These are phyloP conservation scores for Ferrisia virgata DNA, from an alignment of 2,888 invertebrate genomes.

Conservation along the genomic window DNA sequence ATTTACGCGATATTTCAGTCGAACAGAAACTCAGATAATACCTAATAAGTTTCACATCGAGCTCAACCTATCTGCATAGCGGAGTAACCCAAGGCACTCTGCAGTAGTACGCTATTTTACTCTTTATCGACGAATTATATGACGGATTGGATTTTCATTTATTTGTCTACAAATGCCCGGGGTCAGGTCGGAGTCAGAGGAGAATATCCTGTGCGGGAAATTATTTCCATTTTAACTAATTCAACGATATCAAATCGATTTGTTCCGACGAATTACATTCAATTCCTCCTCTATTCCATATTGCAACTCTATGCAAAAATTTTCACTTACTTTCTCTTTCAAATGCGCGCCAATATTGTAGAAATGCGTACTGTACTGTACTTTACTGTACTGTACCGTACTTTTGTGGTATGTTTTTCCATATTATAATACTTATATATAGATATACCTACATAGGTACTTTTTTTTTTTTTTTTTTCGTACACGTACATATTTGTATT, in stretches of 20 bases:
- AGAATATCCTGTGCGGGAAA: conserved; percentile 42
- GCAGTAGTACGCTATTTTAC: neutral
- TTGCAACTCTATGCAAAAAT: conserved; percentile 41
- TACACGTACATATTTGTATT: neutral
- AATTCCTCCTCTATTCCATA: conserved; percentile 33
- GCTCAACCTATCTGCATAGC: neutral
- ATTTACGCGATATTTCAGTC: too few relatives aligned
- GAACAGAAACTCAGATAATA: too few relatives aligned
- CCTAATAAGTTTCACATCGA: neutral
- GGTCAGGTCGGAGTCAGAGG: neutral
- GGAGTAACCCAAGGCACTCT: neutral
- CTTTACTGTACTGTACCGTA: neutral
- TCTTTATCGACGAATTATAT: conserved; percentile 5
- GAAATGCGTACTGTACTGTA: neutral
- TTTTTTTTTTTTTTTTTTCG: neutral
- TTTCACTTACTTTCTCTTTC: conserved; percentile 46
- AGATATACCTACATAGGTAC: too few relatives aligned
- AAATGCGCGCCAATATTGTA: neutral
- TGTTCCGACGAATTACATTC: conserved; percentile 43
- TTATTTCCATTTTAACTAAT: conserved; percentile 36
- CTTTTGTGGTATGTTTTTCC: neutral
- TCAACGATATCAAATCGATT: conserved; percentile 41
- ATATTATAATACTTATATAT: too few relatives aligned
- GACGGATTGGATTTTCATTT: conserved; percentile 21
- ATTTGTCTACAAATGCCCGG: neutral